A percentile compares a stretch with the other conserved stretches of the same genome.
phyloP scores from a whole-genome alignment of 1,140 invertebrate species.

The Aleiodes sp. region DNA sequence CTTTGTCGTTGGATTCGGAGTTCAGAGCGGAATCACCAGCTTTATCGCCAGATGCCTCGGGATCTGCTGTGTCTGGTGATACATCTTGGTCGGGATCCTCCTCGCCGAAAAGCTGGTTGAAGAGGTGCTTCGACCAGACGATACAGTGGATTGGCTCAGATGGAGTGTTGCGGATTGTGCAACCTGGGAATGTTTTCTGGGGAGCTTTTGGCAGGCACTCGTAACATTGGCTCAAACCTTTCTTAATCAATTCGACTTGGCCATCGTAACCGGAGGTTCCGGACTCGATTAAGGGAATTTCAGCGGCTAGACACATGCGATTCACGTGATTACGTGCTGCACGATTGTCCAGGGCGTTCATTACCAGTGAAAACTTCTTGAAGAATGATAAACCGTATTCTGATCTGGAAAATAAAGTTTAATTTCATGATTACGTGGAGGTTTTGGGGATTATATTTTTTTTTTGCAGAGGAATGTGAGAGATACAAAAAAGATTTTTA shows the following conservation, averaged over 20 bases:
- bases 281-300: slow-evolving; percentile 94
- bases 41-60: slow-evolving; percentile 77
- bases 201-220: slow-evolving; percentile 93
- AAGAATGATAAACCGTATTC: slow-evolving; percentile 94
- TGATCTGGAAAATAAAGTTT: slow-evolving; percentile 68
- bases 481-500: too few species aligned
- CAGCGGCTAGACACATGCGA: slow-evolving; percentile 95
- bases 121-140: slow-evolving; percentile 99
- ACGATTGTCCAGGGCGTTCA: slow-evolving; percentile 98
- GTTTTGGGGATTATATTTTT: too few species aligned
- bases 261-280: slow-evolving; percentile 97
- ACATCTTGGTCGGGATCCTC: slow-evolving; percentile 97
- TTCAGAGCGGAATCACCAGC: slow-evolving; percentile 67
- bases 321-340: slow-evolving; percentile 98
- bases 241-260: slow-evolving; percentile 89
- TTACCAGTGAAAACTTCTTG: slow-evolving; percentile 89
- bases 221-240: slow-evolving; percentile 94
- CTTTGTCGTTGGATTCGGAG: slow-evolving; percentile 66
- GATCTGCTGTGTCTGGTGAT: slow-evolving; percentile 95
- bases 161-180: slow-evolving; percentile 99
- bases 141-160: slow-evolving; percentile 99
- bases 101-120: slow-evolving; percentile 99
- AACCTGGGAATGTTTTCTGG: slow-evolving; percentile 95
- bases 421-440: too few species aligned
- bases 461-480: too few species aligned